These are phyloP conservation scores for Oscheius sp. DNA, from an alignment of 1,140 invertebrate genomes.

Conservation along the genomic window DNA sequence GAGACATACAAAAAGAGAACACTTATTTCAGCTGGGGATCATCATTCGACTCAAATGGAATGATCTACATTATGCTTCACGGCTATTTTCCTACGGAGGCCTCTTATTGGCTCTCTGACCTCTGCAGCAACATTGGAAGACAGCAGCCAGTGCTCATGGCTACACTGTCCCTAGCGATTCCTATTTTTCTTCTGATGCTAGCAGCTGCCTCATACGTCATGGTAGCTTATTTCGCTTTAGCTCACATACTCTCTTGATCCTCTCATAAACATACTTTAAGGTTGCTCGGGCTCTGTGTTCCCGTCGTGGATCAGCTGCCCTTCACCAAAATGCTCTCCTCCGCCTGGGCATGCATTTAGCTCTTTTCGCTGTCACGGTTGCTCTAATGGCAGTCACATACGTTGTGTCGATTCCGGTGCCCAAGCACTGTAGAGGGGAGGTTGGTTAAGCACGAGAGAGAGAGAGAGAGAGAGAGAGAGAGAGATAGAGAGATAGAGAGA, in stretches of 20 bases:
- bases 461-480: too few relatives aligned
- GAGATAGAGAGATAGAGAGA: too few relatives aligned
- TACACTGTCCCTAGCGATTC: neutral
- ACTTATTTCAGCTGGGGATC: too few relatives aligned
- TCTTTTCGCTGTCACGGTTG: neutral
- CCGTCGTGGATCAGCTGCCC: neutral
- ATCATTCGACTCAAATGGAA: constrained; percentile 1
- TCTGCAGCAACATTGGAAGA: neutral
- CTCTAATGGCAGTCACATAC: neutral
- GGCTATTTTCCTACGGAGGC: constrained; percentile 4
- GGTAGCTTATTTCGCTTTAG: neutral
- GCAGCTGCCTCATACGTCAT: neutral
- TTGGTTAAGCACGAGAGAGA: too few relatives aligned
- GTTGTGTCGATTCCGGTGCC: neutral
- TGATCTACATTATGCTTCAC: neutral
- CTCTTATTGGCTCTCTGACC: neutral
- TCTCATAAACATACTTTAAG: neutral
- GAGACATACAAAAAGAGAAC: too few relatives aligned
- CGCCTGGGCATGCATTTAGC: neutral
- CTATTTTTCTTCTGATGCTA: neutral
- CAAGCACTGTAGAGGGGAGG: neutral
- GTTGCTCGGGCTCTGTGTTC: neutral
- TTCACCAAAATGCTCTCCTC: neutral
- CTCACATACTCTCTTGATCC: neutral
- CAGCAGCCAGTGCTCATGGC: neutral